These are phyloP conservation scores for Vanessa atalanta DNA, from an alignment of 1,140 invertebrate genomes.

Conservation along the genomic window DNA sequence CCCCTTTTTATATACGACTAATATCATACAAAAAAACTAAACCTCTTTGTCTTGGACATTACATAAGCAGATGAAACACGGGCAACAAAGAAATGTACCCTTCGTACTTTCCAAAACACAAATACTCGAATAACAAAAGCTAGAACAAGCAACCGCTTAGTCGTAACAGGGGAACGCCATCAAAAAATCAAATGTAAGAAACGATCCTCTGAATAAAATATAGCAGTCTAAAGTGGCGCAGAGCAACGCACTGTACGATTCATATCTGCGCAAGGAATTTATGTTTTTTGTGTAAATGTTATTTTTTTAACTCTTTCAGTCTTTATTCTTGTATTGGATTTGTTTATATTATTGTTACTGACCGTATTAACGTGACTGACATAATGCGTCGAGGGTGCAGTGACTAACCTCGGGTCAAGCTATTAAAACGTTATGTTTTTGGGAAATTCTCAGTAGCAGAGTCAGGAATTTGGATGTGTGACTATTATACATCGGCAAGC, in stretches of 20 bases:
- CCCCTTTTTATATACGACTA: no score
- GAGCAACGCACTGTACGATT: not conserved
- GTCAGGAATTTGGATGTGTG: no score
- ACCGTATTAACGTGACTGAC: no score
- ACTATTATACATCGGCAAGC: no score
- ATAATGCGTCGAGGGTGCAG: no score
- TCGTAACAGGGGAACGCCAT: constrained; percentile 37
- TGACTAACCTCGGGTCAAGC: no score
- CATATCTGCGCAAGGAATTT: not conserved
- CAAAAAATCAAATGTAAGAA: constrained; percentile 31
- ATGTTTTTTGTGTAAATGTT: not conserved
- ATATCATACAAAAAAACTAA: no score
- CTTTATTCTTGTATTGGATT: no score
- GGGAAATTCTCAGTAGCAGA: no score
- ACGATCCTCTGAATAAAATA: constrained; percentile 40
- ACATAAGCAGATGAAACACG: not conserved
- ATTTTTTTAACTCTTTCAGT: not conserved
- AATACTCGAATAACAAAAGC: constrained; percentile 34
- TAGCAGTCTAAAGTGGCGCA: constrained; percentile 14
- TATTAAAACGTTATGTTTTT: no score
- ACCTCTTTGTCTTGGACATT: not conserved
- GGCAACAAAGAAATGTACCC: constrained; percentile 4
- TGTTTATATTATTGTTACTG: no score
- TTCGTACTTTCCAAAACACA: constrained; percentile 11
- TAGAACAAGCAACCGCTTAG: constrained; percentile 31